Evolutionary conservation across 1,140 invertebrate species (phyloP).

Genomic region (Drosophila parabipectinata): DNA sequence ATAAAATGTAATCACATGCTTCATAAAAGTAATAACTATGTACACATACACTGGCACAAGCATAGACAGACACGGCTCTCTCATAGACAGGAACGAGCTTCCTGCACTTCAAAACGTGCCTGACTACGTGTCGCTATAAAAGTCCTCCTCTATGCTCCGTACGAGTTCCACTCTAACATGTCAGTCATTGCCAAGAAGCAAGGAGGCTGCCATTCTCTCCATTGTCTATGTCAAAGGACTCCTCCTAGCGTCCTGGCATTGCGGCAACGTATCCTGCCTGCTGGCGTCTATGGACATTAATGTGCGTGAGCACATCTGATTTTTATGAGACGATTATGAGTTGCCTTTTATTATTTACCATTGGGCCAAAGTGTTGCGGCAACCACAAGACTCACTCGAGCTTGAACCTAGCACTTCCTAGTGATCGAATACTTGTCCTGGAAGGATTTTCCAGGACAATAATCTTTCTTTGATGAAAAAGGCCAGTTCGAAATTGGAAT

Average conservation of each 20-base stretch:
- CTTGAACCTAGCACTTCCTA: too few relatives aligned
- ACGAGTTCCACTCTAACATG: conserved; percentile 20
- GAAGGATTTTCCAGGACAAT: conserved; percentile 10
- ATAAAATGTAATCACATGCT: conserved; percentile 83
- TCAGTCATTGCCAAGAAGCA: conserved; percentile 60
- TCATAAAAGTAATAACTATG: conserved; percentile 81
- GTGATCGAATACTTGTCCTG: conserved; percentile 14
- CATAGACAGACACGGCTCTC: conserved; percentile 20
- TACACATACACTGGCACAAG: conserved; percentile 39
- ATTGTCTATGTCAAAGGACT: conserved; percentile 75
- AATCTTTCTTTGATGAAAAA: conserved; percentile 14
- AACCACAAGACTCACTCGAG: conserved; percentile 15
- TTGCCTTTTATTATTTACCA: conserved; percentile 82
- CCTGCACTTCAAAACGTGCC: conserved; percentile 73
- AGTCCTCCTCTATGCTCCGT: conserved; percentile 29
- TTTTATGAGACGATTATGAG: conserved; percentile 81
- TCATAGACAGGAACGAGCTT: conserved; percentile 46
- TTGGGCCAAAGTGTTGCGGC: conserved; percentile 70
- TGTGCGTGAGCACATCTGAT: conserved; percentile 75
- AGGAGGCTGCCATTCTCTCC: conserved; percentile 33
- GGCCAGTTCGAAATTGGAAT: not conserved
- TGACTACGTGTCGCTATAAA: conserved; percentile 77
- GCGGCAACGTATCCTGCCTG: conserved; percentile 3
- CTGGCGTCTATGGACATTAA: conserved; percentile 51
- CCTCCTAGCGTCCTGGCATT: conserved; percentile 10